Base-by-base conservation (phyloP, 2,113 vertebrate genomes). In the Parus major region DNA sequence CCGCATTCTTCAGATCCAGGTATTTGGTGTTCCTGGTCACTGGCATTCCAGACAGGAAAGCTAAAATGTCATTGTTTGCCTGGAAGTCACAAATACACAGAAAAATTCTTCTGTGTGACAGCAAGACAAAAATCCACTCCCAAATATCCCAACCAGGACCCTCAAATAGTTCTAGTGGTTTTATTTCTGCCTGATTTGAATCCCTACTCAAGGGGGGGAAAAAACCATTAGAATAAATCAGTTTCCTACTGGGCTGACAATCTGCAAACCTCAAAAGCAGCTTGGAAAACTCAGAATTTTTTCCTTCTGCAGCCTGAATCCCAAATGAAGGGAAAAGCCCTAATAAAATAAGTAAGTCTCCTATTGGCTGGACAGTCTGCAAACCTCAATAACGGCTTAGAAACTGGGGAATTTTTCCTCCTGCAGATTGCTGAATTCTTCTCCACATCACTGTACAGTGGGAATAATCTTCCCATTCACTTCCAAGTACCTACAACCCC, bases 31-130 rank as follows among this genome's bases (percentile, higher is more conserved):
- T 99, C 80, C 99, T 98, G 78, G 99, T 99, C 71, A 99, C 99
- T 17, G 99, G 99, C 98, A 99, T 99, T 84, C 99, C 99, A 25
- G 99, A 99, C 71, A 99, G 97, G 94, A 99, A 99, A 84, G 99
- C 99, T 96, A 99, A 97, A 96, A 99, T 99, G 93, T 99, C 99
- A 66, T 99, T 99, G 98, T 99, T 99, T 53, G 98, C 99, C 99
- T 99, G 94, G 10, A 96, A 97, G 52, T 55, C 63, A 89, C n/a
- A 89, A 24, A 53, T 1, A 52, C 6, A 94, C 4, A 77, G 12
- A 39, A 70, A 46, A 59, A 66, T 53, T 61, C 63, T 70, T 27
- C 42, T 17, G 23, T 64, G 61, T 31, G 33, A 60, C 64, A 84
- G 17, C 66, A 70, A 63, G 73, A 72, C 36, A 72, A 71, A 57